Percentiles rank a stretch among this genome's conserved stretches.
These are phyloP conservation scores for Chaenocephalus aceratus DNA, from an alignment of 2,113 vertebrate species.

Conservation along the genomic window DNA sequence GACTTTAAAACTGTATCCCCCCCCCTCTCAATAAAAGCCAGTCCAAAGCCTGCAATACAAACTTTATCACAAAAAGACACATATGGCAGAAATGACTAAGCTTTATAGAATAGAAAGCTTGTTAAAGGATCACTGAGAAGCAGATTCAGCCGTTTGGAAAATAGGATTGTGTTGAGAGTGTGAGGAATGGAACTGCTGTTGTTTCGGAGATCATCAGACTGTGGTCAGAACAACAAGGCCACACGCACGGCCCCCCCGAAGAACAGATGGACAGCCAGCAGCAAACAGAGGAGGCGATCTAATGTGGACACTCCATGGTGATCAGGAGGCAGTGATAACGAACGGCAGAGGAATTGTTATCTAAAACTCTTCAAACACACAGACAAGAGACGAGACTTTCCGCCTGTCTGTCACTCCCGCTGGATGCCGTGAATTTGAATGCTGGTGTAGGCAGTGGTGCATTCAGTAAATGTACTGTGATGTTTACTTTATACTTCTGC, in stretches of 20 bases:
- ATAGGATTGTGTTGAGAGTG: conserved; percentile 50
- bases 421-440: conserved; percentile 30
- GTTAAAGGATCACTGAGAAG: conserved; percentile 40
- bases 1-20: conserved; percentile 16
- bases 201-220: conserved; percentile 61
- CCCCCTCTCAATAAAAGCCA: not conserved
- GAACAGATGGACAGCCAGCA: conserved; percentile 68
- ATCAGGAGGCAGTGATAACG: not conserved
- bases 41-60: conserved; percentile 12
- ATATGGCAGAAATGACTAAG: conserved; percentile 45
- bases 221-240: conserved; percentile 52
- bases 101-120: conserved; percentile 42
- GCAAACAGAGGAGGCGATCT: conserved; percentile 50
- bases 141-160: conserved; percentile 68
- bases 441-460: conserved; percentile 20
- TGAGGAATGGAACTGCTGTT: conserved; percentile 51
- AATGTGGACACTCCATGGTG: not conserved
- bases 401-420: not conserved
- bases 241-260: conserved; percentile 43
- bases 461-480: no score
- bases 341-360: not conserved
- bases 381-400: not conserved
- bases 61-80: conserved; percentile 30
- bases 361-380: not conserved
- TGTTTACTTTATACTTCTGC: no score